A percentile compares a stretch with the other conserved stretches of the same genome.
Conservation (phyloP, 2,113 vertebrate genomes). For the Catharus minimus region DNA sequence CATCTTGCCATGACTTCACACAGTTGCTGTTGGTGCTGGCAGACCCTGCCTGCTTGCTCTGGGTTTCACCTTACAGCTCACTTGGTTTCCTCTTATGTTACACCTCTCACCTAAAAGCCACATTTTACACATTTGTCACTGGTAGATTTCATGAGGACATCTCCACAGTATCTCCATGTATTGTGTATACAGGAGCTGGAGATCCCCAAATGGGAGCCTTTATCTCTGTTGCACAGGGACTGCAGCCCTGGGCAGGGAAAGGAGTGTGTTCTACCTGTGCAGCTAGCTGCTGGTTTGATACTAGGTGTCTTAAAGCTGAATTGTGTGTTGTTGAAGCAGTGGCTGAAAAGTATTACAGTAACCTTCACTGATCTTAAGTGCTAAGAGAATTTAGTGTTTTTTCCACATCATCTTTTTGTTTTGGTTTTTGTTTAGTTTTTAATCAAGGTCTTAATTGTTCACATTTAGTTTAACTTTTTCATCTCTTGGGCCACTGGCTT, state of each 20-base stretch:
- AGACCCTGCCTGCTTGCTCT: neutral
- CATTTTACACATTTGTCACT: neutral
- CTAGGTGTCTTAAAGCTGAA: neutral
- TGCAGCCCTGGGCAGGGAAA: accelerated
- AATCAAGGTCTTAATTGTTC: neutral
- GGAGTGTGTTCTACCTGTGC: neutral
- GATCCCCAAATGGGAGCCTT: neutral
- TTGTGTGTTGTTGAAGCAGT: neutral
- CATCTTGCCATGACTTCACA: neutral
- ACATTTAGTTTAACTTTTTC: neutral
- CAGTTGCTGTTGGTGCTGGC: accelerated
- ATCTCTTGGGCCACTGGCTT: neutral
- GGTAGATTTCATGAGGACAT: neutral
- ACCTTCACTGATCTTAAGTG: neutral
- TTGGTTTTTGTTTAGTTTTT: neutral
- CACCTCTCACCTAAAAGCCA: neutral
- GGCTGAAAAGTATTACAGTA: neutral
- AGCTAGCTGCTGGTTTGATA: neutral
- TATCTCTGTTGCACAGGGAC: neutral
- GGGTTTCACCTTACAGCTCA: neutral
- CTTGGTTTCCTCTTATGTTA: neutral
- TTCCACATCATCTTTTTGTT: neutral
- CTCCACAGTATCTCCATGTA: neutral
- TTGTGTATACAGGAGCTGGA: neutral
- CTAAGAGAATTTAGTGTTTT: neutral